Conservation (phyloP, 1,140 invertebrate species). For the Hyles euphorbiae region DNA sequence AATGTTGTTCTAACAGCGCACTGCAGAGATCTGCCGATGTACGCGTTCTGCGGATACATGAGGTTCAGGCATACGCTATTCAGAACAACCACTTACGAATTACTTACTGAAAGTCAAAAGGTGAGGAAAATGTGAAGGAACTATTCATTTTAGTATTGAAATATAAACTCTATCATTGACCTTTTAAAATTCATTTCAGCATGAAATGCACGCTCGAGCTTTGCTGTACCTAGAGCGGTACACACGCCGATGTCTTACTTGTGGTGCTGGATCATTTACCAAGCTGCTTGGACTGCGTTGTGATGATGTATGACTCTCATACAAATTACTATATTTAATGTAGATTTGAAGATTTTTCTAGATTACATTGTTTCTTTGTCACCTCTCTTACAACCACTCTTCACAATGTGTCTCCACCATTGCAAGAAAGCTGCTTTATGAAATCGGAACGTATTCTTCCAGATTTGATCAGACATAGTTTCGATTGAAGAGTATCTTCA, state of each 20-base stretch:
- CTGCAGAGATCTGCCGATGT: slow-evolving; percentile 74
- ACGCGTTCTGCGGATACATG: slow-evolving; percentile 78
- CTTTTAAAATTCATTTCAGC: slow-evolving; percentile 25
- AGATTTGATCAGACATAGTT: no score
- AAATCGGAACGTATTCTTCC: no score
- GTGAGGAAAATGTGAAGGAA: slow-evolving; percentile 24
- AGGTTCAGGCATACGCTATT: slow-evolving; percentile 76
- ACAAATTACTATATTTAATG: no score
- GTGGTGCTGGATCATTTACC: slow-evolving; percentile 74
- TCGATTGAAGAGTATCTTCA: no score
- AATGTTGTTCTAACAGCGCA: slow-evolving; percentile 41
- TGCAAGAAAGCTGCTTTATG: no score
- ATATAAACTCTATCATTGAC: not conserved
- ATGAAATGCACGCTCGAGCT: slow-evolving; percentile 77
- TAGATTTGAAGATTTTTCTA: no score
- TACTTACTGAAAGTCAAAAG: slow-evolving; percentile 78
- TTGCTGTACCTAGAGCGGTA: slow-evolving; percentile 76
- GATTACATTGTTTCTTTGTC: no score
- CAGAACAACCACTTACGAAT: slow-evolving; percentile 76
- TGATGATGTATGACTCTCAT: slow-evolving; percentile 40
- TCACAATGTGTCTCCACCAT: no score
- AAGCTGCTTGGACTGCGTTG: slow-evolving; percentile 64
- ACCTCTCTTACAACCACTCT: no score
- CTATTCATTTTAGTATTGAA: not conserved
- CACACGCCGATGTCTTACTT: slow-evolving; percentile 73